Percentiles rank a stretch among this genome's conserved stretches.
Conservation (phyloP, 2,797 vertebrate species). For the Micrastur ruficollis region DNA sequence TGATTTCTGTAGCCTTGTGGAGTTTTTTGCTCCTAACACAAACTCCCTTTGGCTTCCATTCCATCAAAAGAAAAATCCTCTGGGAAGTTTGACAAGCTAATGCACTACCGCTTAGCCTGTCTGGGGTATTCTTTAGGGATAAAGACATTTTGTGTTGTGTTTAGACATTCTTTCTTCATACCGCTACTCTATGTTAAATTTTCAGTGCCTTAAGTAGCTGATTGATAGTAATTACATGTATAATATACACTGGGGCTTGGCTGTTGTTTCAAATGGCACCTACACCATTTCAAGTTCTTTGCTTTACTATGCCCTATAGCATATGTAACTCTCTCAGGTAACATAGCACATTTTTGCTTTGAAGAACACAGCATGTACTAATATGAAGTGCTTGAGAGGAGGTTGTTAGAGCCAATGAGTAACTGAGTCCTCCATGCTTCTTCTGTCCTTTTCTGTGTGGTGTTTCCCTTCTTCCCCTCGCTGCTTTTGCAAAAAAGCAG, state of each 20-base stretch:
- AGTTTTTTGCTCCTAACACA: background rate
- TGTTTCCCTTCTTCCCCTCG: background rate
- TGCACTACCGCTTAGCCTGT: background rate
- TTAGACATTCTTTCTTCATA: background rate
- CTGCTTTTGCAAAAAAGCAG: background rate
- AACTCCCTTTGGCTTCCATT: background rate
- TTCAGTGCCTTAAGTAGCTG: background rate
- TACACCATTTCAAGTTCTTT: background rate
- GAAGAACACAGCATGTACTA: background rate
- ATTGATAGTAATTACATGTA: background rate
- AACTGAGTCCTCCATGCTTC: background rate
- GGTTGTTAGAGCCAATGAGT: background rate
- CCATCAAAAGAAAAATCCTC: background rate
- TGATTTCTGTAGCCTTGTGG: background rate
- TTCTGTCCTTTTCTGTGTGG: background rate
- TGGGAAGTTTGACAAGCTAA: background rate
- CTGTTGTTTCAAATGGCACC: background rate
- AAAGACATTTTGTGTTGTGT: background rate
- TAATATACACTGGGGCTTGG: background rate
- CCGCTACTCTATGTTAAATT: background rate
- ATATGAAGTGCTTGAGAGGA: background rate
- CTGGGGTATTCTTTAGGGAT: background rate
- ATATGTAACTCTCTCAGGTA: background rate
- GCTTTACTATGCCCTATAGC: background rate
- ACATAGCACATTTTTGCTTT: background rate